phyloP scores from a whole-genome alignment of 2,113 vertebrate species.

The Chionis minor region DNA sequence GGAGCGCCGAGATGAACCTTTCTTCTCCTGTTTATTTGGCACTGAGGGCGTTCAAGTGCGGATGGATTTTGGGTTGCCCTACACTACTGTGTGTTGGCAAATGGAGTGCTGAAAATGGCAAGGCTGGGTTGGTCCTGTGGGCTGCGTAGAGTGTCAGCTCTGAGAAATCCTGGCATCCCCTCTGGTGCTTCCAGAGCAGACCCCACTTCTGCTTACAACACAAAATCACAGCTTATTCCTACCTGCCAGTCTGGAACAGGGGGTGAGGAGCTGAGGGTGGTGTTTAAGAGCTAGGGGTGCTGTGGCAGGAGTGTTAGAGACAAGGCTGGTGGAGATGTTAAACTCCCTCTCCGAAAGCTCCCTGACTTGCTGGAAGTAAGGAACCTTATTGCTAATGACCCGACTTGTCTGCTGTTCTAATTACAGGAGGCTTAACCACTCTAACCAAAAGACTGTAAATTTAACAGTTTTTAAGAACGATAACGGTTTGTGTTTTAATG shows the following conservation, averaged over 20 bases:
- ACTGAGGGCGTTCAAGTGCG: neutral
- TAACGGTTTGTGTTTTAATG: constrained; percentile 70
- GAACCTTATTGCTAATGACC: neutral
- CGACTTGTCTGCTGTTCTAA: constrained; percentile 19
- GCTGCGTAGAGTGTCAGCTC: neutral
- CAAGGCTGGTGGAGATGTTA: neutral
- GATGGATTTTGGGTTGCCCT: neutral
- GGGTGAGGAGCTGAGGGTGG: neutral
- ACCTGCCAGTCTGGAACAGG: neutral
- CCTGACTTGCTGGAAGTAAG: neutral
- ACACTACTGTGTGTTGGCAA: neutral
- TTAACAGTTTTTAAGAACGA: constrained; percentile 66
- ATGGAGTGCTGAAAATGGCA: fast-evolving
- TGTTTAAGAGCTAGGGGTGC: neutral
- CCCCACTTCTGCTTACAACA: neutral
- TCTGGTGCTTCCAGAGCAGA: neutral
- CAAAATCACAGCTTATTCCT: neutral
- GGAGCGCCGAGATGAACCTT: neutral
- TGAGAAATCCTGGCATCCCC: neutral
- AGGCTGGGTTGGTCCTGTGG: neutral
- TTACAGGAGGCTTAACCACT: constrained; percentile 71
- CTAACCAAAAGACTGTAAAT: constrained; percentile 18
- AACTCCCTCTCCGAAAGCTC: neutral
- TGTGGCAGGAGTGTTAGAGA: neutral
- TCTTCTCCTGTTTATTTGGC: neutral